Percentiles rank a stretch among this genome's conserved stretches.
Conservation (phyloP, 2,113 vertebrate genomes). For the Myotis davidii region DNA sequence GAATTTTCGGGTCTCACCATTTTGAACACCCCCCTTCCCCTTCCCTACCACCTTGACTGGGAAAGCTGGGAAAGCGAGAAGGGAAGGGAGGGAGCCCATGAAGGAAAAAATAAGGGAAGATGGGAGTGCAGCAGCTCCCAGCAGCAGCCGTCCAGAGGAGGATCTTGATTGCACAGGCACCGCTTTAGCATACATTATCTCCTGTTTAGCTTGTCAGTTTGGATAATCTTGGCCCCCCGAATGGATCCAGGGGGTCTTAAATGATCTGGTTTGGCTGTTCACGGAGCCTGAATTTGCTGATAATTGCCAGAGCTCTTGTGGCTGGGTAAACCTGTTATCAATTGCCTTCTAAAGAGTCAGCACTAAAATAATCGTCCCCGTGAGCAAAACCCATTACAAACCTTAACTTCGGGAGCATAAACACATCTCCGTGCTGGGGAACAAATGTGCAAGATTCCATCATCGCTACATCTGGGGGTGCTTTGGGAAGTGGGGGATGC, state of each 20-base stretch:
- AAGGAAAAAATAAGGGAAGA: background rate
- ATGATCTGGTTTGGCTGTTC: constrained; percentile 69
- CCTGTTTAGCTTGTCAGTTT: constrained; percentile 68
- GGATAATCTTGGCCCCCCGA: constrained; percentile 67
- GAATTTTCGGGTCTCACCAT: background rate
- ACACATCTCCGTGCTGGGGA: constrained; percentile 49
- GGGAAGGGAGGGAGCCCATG: background rate
- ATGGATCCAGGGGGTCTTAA: constrained; percentile 71
- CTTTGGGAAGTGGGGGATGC: background rate
- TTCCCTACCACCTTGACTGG: background rate
- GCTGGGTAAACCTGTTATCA: constrained; percentile 75
- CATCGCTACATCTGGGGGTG: background rate
- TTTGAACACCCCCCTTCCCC: background rate
- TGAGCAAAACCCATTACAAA: constrained; percentile 77
- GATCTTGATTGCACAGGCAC: constrained; percentile 64
- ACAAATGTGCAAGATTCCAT: constrained; percentile 55
- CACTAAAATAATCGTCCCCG: constrained; percentile 74
- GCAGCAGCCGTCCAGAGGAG: constrained; percentile 13
- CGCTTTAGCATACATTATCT: constrained; percentile 68
- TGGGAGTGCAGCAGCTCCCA: background rate
- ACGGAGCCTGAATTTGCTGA: constrained; percentile 71
- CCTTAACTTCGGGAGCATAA: constrained; percentile 64
- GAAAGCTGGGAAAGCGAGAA: background rate
- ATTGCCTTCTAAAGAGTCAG: constrained; percentile 69
- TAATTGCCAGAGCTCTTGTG: constrained; percentile 71